These are phyloP conservation scores for Bombus huntii DNA, from an alignment of 1,140 invertebrate genomes.

Conservation along the genomic window DNA sequence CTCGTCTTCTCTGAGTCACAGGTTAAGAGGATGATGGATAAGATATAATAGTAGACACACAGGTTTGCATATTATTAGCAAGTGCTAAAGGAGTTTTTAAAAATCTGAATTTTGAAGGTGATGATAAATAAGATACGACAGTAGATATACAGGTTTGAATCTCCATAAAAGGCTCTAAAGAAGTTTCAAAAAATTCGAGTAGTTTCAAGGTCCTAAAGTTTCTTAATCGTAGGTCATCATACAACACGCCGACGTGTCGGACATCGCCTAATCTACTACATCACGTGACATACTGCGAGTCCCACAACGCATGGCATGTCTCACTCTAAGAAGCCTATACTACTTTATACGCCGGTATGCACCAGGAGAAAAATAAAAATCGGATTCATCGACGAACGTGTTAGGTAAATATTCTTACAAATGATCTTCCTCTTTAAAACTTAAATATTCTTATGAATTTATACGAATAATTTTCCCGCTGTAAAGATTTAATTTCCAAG, in stretches of 20 bases:
- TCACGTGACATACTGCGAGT: neutral
- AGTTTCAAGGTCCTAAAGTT: neutral
- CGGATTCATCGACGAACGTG: too few species aligned
- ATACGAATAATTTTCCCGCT: neutral
- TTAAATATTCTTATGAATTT: neutral
- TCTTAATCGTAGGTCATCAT: neutral
- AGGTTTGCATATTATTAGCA: neutral
- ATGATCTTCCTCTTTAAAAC: too few species aligned
- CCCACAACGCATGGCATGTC: neutral
- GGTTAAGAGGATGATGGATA: neutral
- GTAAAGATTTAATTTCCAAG: neutral
- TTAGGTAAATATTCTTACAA: too few species aligned
- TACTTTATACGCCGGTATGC: neutral
- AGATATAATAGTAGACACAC: neutral
- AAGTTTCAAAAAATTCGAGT: neutral
- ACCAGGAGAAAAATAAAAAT: too few species aligned
- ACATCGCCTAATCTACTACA: neutral
- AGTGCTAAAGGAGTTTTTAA: neutral
- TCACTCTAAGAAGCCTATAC: neutral
- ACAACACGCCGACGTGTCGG: neutral
- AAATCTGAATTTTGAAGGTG: neutral
- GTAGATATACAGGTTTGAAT: neutral
- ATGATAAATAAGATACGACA: neutral
- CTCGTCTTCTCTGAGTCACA: neutral
- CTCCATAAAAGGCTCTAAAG: neutral